Conservation (phyloP, 2,888 invertebrate genomes). For the Cosmorhoe ocellata region DNA sequence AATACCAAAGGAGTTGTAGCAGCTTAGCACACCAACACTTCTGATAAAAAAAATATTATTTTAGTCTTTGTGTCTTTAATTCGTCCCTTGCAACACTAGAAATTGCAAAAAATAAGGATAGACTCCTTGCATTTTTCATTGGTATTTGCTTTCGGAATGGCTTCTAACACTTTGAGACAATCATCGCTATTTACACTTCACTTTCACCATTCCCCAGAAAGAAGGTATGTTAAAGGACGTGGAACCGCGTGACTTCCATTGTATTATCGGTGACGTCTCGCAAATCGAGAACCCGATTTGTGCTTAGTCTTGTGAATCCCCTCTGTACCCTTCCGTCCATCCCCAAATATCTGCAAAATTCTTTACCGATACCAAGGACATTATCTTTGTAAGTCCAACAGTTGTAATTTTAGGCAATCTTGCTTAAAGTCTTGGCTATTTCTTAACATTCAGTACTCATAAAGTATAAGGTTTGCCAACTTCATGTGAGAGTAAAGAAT, state of each 20-base stretch:
- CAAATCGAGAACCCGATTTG: slow-evolving; percentile 65
- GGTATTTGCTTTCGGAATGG: not conserved
- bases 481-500: slow-evolving; percentile 65
- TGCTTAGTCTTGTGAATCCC: slow-evolving; percentile 44
- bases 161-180: not conserved
- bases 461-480: not conserved
- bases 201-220: slow-evolving; percentile 59
- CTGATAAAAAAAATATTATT: no score
- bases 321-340: slow-evolving; percentile 39
- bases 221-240: slow-evolving; percentile 74
- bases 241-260: slow-evolving; percentile 75
- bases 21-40: no score
- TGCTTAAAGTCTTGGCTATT: slow-evolving; percentile 72
- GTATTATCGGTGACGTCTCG: slow-evolving; percentile 76
- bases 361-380: slow-evolving; percentile 66
- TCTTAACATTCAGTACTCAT: not conserved
- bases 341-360: slow-evolving; percentile 72
- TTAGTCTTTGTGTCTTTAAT: no score
- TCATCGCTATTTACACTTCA: slow-evolving; percentile 20
- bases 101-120: no score
- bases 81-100: no score
- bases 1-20: no score
- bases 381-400: slow-evolving; percentile 62
- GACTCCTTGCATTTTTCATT: not conserved
- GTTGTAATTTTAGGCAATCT: slow-evolving; percentile 47